Percentiles rank a stretch among this genome's conserved stretches.
Conservation (phyloP, 2,113 vertebrate genomes). For the Aythya baeri region DNA sequence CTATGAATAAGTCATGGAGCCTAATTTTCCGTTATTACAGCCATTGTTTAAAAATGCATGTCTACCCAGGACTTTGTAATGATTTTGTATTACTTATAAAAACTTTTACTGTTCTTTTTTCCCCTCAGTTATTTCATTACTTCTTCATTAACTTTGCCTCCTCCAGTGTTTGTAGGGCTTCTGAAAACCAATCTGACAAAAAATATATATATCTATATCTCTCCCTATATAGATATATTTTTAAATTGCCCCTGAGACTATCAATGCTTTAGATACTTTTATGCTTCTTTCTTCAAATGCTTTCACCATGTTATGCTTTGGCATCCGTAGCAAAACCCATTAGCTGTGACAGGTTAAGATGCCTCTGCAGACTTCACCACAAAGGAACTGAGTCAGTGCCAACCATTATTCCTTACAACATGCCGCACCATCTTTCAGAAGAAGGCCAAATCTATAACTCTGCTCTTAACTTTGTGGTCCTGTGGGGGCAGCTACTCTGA, state of each 20-base stretch:
- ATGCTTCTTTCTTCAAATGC: slow-evolving; percentile 53
- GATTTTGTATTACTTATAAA: slow-evolving; percentile 77
- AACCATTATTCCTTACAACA: neutral
- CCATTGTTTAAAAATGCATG: slow-evolving; percentile 83
- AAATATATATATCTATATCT: neutral
- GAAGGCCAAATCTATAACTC: neutral
- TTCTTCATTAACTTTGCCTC: slow-evolving; percentile 57
- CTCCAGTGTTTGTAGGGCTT: neutral
- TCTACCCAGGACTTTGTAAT: slow-evolving; percentile 73
- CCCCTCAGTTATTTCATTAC: slow-evolving; percentile 48
- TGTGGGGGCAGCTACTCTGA: neutral
- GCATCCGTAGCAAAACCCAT: slow-evolving; percentile 60
- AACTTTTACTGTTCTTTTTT: slow-evolving; percentile 51
- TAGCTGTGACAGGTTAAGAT: slow-evolving; percentile 72
- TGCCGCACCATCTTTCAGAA: neutral
- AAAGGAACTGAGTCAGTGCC: slow-evolving; percentile 53
- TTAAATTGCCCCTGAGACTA: slow-evolving; percentile 7
- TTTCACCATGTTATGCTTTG: slow-evolving; percentile 66
- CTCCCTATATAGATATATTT: neutral
- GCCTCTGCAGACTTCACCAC: slow-evolving; percentile 47
- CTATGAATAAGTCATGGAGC: slow-evolving; percentile 81
- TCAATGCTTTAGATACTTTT: slow-evolving; percentile 51
- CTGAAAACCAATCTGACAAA: neutral
- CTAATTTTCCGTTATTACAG: slow-evolving; percentile 83
- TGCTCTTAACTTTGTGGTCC: neutral